phyloP scores from a whole-genome alignment of 2,113 vertebrate species.

The Menidia beryllina region DNA sequence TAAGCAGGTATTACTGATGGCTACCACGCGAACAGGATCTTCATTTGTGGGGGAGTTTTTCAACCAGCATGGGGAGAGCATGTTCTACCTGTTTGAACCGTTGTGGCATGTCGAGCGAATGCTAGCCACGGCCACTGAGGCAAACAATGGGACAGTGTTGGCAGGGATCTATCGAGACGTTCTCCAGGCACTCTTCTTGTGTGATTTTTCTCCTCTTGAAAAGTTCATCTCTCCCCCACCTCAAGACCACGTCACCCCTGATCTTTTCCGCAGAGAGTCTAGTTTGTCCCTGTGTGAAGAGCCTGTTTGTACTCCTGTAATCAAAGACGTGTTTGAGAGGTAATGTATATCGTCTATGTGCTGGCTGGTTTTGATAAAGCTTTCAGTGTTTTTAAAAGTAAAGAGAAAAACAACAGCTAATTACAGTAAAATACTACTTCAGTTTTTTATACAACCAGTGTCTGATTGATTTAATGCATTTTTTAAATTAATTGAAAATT shows the following conservation, averaged over 20 bases:
- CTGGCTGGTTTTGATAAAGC: not conserved
- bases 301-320: conserved; percentile 86
- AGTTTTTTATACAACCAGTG: not conserved
- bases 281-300: conserved; percentile 93
- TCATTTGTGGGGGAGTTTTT: conserved; percentile 98
- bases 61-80: conserved; percentile 91
- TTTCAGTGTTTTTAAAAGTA: not conserved
- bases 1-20: conserved; percentile 92
- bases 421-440: too few species aligned
- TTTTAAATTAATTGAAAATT: not conserved
- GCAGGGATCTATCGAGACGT: conserved; percentile 89
- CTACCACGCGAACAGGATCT: conserved; percentile 93
- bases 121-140: conserved; percentile 77
- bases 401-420: not conserved
- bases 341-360: conserved; percentile 32
- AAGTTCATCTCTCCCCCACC: conserved; percentile 89
- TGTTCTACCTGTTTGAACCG: conserved; percentile 97
- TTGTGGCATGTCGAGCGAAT: conserved; percentile 94
- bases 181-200: conserved; percentile 90
- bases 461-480: not conserved
- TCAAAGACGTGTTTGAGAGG: conserved; percentile 90
- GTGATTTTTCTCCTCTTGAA: conserved; percentile 90
- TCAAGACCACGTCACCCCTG: conserved; percentile 85
- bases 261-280: conserved; percentile 91
- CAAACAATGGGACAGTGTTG: conserved; percentile 82